Percentiles rank a stretch among this genome's conserved stretches.
Conservation (phyloP, 35 echinoderm and acorn worm genomes). For the Amphiura filiformis region DNA sequence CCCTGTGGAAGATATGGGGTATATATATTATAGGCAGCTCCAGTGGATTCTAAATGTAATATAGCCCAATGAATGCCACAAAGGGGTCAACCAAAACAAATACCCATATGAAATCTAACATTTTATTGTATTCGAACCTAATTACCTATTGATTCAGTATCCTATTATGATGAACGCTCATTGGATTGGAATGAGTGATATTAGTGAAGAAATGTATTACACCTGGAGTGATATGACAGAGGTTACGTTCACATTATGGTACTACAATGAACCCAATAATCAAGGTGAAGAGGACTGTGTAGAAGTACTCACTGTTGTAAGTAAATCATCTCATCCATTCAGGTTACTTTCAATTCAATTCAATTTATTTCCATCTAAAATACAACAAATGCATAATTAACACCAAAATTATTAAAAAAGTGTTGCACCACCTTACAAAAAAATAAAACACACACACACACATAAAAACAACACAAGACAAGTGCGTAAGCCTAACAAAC, state of each 20-base stretch:
- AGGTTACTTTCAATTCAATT: too few relatives aligned
- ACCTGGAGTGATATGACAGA: constrained; percentile 74
- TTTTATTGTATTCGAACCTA: too few relatives aligned
- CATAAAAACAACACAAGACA: too few relatives aligned
- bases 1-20: too few relatives aligned
- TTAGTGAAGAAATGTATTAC: constrained; percentile 47
- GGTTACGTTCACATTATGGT: constrained; percentile 68
- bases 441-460: too few relatives aligned
- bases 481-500: too few relatives aligned
- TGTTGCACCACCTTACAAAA: neutral
- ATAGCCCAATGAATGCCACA: too few relatives aligned
- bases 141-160: neutral
- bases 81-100: too few relatives aligned
- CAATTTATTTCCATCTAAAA: neutral
- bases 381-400: neutral
- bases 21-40: too few relatives aligned
- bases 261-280: constrained; percentile 68
- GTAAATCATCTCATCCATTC: too few relatives aligned
- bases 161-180: neutral
- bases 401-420: neutral
- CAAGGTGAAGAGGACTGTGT: constrained; percentile 64
- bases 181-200: constrained; percentile 75
- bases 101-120: too few relatives aligned
- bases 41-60: too few relatives aligned
- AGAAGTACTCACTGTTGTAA: constrained; percentile 55